Conservation (phyloP, 2,797 vertebrate species). For the Morelia viridis region DNA sequence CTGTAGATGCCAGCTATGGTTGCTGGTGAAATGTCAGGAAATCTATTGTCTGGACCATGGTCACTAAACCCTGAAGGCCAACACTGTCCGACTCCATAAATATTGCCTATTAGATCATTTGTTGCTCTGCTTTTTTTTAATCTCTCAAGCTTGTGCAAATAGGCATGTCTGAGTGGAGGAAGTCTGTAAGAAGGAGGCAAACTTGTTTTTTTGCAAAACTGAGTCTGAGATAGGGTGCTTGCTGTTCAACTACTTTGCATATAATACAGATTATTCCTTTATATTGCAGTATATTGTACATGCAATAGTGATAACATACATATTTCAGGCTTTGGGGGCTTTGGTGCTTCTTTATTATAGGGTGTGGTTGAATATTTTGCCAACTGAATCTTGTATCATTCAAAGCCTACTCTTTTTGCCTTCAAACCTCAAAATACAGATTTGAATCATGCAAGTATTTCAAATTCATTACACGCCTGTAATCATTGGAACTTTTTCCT, state of each 20-base stretch:
- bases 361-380: not conserved
- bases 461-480: not conserved
- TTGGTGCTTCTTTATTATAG: not conserved
- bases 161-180: not conserved
- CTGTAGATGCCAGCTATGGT: too few relatives aligned
- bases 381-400: too few relatives aligned
- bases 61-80: too few relatives aligned
- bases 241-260: not conserved
- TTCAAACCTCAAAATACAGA: not conserved
- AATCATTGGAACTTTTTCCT: not conserved
- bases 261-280: not conserved
- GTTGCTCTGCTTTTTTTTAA: not conserved
- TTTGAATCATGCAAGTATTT: not conserved
- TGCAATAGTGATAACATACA: not conserved
- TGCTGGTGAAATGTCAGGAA: too few relatives aligned
- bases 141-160: not conserved
- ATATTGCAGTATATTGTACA: not conserved
- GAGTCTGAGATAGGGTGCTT: not conserved
- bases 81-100: too few relatives aligned
- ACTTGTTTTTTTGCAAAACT: not conserved
- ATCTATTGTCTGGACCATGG: too few relatives aligned
- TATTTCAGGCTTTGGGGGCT: not conserved
- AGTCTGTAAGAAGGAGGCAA: not conserved
- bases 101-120: not conserved
- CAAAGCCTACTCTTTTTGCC: too few relatives aligned